Evolutionary conservation across 2,797 vertebrate species (phyloP).

Genomic region (Neopelma chrysocephalum): DNA sequence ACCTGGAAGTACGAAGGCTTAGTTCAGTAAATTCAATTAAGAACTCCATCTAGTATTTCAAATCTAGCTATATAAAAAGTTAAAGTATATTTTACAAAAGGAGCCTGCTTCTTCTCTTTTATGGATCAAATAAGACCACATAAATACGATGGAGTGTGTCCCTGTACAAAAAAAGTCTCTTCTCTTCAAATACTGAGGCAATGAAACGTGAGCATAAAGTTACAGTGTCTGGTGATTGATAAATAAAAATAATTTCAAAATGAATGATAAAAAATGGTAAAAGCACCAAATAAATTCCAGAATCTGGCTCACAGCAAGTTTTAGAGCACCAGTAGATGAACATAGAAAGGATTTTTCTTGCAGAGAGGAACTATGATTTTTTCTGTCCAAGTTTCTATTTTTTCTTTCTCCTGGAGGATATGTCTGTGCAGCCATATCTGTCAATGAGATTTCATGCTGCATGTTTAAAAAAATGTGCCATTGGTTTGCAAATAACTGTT

Average conservation of each 20-base stretch:
- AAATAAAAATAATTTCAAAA: not conserved
- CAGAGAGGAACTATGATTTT: not conserved
- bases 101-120: not conserved
- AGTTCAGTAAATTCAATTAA: not conserved
- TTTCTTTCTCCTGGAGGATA: not conserved
- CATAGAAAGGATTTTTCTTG: not conserved
- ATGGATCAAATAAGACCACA: not conserved
- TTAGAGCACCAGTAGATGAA: not conserved
- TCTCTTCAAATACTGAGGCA: not conserved
- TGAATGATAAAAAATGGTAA: not conserved
- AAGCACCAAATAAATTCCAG: not conserved
- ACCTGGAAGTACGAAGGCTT: not conserved
- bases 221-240: not conserved
- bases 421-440: not conserved
- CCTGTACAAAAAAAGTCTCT: not conserved
- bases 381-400: not conserved
- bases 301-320: not conserved
- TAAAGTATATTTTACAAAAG: not conserved
- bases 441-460: not conserved
- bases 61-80: not conserved
- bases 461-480: not conserved
- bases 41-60: not conserved
- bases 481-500: not conserved
- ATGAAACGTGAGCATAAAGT: rapidly evolving
- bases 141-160: not conserved